Evolutionary conservation across 2,113 vertebrate genomes (phyloP).

Genomic region (Mustela nigripes): DNA sequence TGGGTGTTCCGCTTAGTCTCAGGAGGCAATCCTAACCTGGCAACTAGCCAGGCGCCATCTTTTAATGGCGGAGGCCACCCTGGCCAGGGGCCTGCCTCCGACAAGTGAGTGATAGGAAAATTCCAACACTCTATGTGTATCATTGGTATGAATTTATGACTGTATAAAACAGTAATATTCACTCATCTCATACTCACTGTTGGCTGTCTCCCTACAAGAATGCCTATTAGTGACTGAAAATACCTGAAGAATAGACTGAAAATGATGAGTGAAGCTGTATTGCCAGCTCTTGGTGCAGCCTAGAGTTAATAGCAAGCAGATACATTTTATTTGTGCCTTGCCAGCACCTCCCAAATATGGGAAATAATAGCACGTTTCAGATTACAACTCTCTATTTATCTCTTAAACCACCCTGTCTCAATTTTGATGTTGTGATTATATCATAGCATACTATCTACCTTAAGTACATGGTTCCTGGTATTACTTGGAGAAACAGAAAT

Average conservation of each 20-base stretch:
- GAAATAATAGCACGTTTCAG: background rate
- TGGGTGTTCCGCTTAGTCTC: too few species aligned
- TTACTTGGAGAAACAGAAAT: slow-evolving; percentile 25
- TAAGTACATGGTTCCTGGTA: background rate
- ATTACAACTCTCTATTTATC: background rate
- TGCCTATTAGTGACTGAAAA: slow-evolving; percentile 45
- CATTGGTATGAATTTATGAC: background rate
- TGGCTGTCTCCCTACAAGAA: background rate
- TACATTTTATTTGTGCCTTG: background rate
- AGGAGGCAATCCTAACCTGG: too few species aligned
- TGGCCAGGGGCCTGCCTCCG: too few species aligned
- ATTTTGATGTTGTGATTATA: slow-evolving; percentile 44
- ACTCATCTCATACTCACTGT: background rate
- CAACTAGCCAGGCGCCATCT: too few species aligned
- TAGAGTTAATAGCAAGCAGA: background rate
- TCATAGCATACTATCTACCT: background rate
- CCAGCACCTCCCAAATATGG: background rate
- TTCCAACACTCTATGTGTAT: slow-evolving; percentile 10
- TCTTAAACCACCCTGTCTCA: slow-evolving; percentile 1
- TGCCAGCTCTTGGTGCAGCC: background rate
- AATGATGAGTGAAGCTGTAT: background rate
- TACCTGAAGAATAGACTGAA: slow-evolving; percentile 53
- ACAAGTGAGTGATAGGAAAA: background rate
- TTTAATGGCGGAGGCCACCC: too few species aligned
- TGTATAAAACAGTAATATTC: background rate